Evolutionary conservation across 2,888 invertebrate genomes (phyloP).

Genomic region (Calliscelio sp.): DNA sequence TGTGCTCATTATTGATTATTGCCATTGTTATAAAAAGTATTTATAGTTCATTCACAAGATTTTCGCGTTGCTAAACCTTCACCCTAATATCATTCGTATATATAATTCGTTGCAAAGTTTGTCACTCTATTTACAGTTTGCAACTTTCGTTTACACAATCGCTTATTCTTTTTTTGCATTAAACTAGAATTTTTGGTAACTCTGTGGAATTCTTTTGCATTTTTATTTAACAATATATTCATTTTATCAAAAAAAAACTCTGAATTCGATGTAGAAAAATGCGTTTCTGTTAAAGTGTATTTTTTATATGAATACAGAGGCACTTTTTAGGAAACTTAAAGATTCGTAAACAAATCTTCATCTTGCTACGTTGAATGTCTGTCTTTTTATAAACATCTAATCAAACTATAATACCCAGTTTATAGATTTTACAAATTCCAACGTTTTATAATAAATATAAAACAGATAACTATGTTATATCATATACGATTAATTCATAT

Average conservation of each 20-base stretch:
- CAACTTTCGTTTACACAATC: background rate
- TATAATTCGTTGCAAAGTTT: background rate
- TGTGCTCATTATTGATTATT: background rate
- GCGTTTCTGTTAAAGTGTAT: background rate
- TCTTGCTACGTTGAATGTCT: background rate
- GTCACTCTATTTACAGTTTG: conserved; percentile 3
- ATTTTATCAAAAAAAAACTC: background rate
- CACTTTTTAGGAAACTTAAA: conserved; percentile 15
- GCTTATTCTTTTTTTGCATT: background rate
- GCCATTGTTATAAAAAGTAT: background rate
- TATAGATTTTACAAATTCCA: background rate
- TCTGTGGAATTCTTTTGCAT: background rate
- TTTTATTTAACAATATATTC: background rate
- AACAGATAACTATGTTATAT: no score
- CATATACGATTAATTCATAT: no score
- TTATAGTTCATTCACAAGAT: background rate
- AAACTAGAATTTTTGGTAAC: background rate
- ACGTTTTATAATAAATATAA: background rate
- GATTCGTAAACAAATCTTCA: background rate
- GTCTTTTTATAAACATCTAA: background rate
- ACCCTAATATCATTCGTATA: conserved; percentile 13
- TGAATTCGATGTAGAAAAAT: background rate
- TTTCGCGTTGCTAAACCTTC: conserved; percentile 8
- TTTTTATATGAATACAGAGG: background rate
- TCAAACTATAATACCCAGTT: background rate